phyloP scores from a whole-genome alignment of 2,113 vertebrate genomes.

The Caracal caracal region DNA sequence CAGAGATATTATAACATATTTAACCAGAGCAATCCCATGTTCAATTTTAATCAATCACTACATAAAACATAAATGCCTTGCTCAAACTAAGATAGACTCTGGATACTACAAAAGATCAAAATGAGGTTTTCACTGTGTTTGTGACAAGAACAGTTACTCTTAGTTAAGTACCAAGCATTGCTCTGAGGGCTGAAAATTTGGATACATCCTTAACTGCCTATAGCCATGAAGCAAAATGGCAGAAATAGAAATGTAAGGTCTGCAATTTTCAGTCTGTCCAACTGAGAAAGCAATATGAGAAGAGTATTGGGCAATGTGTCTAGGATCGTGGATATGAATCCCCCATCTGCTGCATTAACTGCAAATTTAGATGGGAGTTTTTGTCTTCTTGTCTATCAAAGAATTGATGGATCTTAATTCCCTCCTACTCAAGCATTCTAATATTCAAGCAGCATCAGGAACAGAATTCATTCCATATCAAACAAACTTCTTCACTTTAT shows the following conservation, averaged over 20 bases:
- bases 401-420: background rate
- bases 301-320: background rate
- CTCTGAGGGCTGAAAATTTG: background rate
- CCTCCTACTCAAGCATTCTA: background rate
- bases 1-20: constrained; percentile 31
- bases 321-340: background rate
- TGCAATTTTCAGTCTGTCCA: background rate
- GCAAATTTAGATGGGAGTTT: background rate
- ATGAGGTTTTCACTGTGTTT: background rate
- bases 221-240: background rate
- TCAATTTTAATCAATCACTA: background rate
- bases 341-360: background rate
- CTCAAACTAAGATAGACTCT: background rate
- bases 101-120: background rate
- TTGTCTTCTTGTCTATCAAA: background rate
- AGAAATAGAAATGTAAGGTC: background rate
- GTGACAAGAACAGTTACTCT: background rate
- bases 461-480: background rate
- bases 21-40: background rate
- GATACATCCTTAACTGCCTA: background rate
- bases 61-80: background rate
- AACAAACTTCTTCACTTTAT: background rate
- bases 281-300: background rate
- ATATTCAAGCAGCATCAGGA: background rate
- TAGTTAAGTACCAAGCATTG: background rate